Evolutionary conservation across 2,888 invertebrate genomes (phyloP).

Genomic region (Tinea trinotella): DNA sequence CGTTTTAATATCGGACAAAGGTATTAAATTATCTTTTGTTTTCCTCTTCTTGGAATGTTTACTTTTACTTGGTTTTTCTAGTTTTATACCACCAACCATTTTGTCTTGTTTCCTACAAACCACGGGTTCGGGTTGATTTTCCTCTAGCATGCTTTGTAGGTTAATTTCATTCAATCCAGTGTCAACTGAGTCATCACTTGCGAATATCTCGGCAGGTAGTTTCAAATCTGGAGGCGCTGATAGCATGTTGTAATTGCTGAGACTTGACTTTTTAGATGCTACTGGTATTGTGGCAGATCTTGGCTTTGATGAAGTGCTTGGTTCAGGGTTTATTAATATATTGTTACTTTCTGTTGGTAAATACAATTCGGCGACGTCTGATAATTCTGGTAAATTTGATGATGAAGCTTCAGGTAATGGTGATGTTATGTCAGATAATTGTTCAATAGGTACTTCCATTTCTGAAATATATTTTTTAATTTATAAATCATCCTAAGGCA

Average conservation of each 20-base stretch:
- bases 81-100: conserved; percentile 58
- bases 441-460: conserved; percentile 27
- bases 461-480: conserved; percentile 12
- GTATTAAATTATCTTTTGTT: conserved; percentile 31
- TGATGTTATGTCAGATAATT: conserved; percentile 33
- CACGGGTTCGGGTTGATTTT: conserved; percentile 29
- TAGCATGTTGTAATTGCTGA: conserved; percentile 43
- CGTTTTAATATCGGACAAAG: conserved; percentile 56
- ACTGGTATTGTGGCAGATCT: conserved; percentile 27
- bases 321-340: conserved; percentile 17
- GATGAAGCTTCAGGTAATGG: conserved; percentile 38
- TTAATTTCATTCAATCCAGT: conserved; percentile 37
- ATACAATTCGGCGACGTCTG: conserved; percentile 31
- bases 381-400: conserved; percentile 29
- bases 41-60: conserved; percentile 41
- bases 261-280: conserved; percentile 30
- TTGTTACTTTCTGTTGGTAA: conserved; percentile 27
- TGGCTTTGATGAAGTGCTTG: conserved; percentile 36
- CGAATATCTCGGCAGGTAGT: conserved; percentile 65
- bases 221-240: conserved; percentile 56
- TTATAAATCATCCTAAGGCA: too few species aligned
- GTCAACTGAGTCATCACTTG: conserved; percentile 57
- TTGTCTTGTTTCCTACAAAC: conserved; percentile 40
- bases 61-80: conserved; percentile 39
- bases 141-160: conserved; percentile 38